phyloP scores from a whole-genome alignment of 2,888 invertebrate genomes.

The Dolomedes plantarius region DNA sequence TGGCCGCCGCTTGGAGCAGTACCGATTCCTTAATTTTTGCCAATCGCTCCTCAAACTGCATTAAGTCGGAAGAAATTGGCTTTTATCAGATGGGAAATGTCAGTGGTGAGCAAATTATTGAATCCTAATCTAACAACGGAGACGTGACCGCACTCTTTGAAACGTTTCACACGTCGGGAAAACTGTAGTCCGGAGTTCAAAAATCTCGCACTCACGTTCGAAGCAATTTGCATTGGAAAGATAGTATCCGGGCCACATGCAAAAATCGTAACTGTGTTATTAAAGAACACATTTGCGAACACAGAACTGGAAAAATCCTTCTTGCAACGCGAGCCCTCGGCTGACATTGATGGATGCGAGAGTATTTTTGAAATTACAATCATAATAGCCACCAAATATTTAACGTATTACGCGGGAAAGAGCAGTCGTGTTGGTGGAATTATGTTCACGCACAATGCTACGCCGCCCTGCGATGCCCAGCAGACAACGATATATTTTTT shows the following conservation, averaged over 20 bases:
- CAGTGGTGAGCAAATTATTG: slow-evolving; percentile 61
- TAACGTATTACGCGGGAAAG: slow-evolving; percentile 63
- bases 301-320: slow-evolving; percentile 62
- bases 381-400: slow-evolving; percentile 70
- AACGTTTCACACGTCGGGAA: slow-evolving; percentile 47
- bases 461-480: slow-evolving; percentile 38
- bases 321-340: slow-evolving; percentile 27
- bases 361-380: slow-evolving; percentile 71
- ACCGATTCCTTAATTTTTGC: slow-evolving; percentile 24
- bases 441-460: slow-evolving; percentile 54
- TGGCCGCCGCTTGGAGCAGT: slow-evolving; percentile 9
- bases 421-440: slow-evolving; percentile 58
- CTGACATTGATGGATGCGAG: slow-evolving; percentile 67
- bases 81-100: slow-evolving; percentile 39
- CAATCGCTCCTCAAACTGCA: slow-evolving; percentile 36
- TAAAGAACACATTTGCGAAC: slow-evolving; percentile 64
- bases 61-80: slow-evolving; percentile 22
- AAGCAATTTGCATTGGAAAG: slow-evolving; percentile 66
- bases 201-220: slow-evolving; percentile 50
- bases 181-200: slow-evolving; percentile 21
- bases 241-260: slow-evolving; percentile 66
- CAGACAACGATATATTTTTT: slow-evolving; percentile 60
- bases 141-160: slow-evolving; percentile 46
- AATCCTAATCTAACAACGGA: slow-evolving; percentile 44
- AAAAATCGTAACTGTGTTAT: slow-evolving; percentile 69